These are phyloP conservation scores for Punctoribates punctum DNA, from an alignment of 2,888 invertebrate species.

Conservation along the genomic window DNA sequence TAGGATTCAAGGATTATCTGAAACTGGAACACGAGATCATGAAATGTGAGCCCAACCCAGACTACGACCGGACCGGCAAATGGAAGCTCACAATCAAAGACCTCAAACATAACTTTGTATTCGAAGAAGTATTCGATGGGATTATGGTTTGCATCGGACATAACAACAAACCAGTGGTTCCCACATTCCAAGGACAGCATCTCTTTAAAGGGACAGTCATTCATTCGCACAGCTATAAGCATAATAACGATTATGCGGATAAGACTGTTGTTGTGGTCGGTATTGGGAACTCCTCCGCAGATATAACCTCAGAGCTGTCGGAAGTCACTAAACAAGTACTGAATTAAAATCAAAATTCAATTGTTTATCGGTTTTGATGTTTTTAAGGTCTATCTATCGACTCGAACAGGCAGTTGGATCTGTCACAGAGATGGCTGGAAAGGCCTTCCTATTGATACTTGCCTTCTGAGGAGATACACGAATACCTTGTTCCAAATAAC, in stretches of 20 bases:
- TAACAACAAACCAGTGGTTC: conserved; percentile 55
- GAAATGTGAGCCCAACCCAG: neutral
- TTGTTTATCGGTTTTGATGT: no score
- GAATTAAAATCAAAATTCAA: no score
- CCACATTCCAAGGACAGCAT: conserved; percentile 54
- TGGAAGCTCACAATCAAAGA: neutral
- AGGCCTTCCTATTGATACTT: neutral
- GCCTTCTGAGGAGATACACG: conserved; percentile 39
- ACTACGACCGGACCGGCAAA: conserved; percentile 39
- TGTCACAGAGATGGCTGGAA: conserved; percentile 53
- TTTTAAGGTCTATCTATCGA: conserved; percentile 54
- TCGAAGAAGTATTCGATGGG: conserved; percentile 53
- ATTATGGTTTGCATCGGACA: conserved; percentile 58
- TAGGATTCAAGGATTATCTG: no score
- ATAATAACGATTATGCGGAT: conserved; percentile 49
- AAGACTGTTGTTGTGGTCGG: conserved; percentile 56
- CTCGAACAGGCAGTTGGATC: conserved; percentile 57
- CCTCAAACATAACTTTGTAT: neutral
- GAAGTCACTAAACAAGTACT: conserved; percentile 49
- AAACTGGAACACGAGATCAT: no score
- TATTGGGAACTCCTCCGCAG: conserved; percentile 57
- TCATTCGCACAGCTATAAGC: conserved; percentile 50
- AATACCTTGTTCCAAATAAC: conserved; percentile 48
- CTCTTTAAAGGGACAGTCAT: conserved; percentile 50
- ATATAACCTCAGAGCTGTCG: conserved; percentile 54